A percentile compares a stretch with the other conserved stretches of the same genome.
Evolutionary conservation across 2,888 invertebrate species (phyloP).

Genomic region (Pogonocherus hispidulus): DNA sequence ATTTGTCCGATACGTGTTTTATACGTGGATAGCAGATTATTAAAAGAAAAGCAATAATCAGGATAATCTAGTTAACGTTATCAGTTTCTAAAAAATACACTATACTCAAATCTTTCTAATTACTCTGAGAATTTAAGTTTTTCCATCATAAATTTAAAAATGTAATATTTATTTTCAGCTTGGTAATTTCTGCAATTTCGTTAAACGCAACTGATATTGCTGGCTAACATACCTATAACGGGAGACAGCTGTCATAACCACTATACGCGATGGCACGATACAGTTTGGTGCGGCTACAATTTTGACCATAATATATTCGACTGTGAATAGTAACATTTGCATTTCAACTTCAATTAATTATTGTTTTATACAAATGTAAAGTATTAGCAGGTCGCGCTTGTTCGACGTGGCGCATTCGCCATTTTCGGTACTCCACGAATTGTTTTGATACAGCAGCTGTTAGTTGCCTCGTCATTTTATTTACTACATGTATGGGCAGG

Average conservation of each 20-base stretch:
- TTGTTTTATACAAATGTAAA: constrained; percentile 29
- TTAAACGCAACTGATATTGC: neutral
- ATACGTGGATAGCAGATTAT: no score
- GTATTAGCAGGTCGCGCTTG: constrained; percentile 3
- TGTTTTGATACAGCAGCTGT: no score
- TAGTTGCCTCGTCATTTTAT: no score
- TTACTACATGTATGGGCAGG: no score
- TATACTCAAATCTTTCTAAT: no score
- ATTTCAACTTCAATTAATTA: constrained; percentile 33
- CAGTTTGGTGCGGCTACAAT: neutral
- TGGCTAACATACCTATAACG: neutral
- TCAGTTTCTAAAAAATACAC: no score
- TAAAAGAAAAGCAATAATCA: no score
- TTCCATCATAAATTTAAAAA: no score
- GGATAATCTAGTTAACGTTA: no score
- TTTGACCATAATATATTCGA: constrained; percentile 28
- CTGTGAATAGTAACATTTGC: constrained; percentile 29
- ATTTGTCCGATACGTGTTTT: no score
- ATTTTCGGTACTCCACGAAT: neutral
- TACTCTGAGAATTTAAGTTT: no score
- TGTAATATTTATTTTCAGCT: no score
- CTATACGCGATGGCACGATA: constrained; percentile 10
- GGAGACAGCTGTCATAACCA: constrained; percentile 27
- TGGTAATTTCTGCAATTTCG: neutral
- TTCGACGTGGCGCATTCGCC: constrained; percentile 2